Evolutionary conservation across 2,113 vertebrate species (phyloP), one percentile per base, ranked within the genome.

Genomic region (Datnioides undecimradiatus): DNA sequence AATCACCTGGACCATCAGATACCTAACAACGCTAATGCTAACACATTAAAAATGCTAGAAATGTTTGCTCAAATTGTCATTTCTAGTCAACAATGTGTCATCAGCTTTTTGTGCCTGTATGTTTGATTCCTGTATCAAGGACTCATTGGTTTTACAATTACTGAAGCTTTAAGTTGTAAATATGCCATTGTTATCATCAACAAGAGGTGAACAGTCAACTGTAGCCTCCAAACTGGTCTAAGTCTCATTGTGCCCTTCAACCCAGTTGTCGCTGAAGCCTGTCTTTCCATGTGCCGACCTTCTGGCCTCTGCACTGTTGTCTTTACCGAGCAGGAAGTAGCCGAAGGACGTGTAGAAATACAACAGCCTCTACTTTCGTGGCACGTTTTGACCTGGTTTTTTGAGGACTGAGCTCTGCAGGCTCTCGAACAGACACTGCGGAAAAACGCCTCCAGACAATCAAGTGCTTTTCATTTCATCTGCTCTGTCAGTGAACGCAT

Each of bases 381-480:
- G 40, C 79, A 85, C 49, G 70, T 57, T 76, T 58, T 90, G 90
- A 88, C 90, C 90, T 66, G 89, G 67, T 89, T 91, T 89, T 91
- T 64, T 65, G 51, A 80, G 67, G 67, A 65, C 41, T 2, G 68
- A 72, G 81, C 67, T 76, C 80, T 71, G 85, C 79, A 55, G 86
- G 82, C 80, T 76, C 66, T 65, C 59, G 8, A 75, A 82, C 87
- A 80, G 82, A 84, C 83, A 19, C 65, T 49, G 73, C 36, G 76
- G 84, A 90, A 90, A 92, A 88, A 81, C 60, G 82, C 90, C 85
- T 84, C 80, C 69, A 73, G 90, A 91, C 88, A 79, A 73, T 87
- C 72, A 14, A 79, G 72, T 54, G 76, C 71, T 79, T 80, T 77
- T 89, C 73, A 79, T 86, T 88, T 87, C 43, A 73, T 77, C 67